Percentiles rank a stretch among this genome's conserved stretches.
Conservation (phyloP, 2,888 invertebrate species). For the Caenorhabditis sp. region DNA sequence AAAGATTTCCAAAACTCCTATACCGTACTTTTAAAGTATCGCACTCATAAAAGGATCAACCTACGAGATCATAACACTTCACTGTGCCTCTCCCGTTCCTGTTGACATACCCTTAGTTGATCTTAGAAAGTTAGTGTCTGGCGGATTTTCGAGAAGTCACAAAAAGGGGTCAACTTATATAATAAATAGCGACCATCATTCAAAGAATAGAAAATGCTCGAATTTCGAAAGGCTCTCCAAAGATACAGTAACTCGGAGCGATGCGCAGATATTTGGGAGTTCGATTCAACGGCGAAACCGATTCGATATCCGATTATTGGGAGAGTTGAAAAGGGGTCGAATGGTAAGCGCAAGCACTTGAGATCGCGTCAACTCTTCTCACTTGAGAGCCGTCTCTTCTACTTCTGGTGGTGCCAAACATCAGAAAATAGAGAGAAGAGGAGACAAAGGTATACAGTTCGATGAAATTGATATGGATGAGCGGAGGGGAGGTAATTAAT, state of each 20-base stretch:
- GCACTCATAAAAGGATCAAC: not conserved
- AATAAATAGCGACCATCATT: slow-evolving; percentile 11
- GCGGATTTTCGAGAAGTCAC: not conserved
- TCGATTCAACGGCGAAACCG: slow-evolving; percentile 12
- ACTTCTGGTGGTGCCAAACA: slow-evolving; percentile 59
- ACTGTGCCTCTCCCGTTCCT: not conserved
- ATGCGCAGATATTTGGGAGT: slow-evolving; percentile 29
- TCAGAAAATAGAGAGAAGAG: slow-evolving; percentile 5
- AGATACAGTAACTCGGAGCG: slow-evolving; percentile 50
- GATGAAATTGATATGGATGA: slow-evolving; percentile 3
- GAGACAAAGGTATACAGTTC: slow-evolving; percentile 39
- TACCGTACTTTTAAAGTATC: not conserved
- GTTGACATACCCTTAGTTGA: slow-evolving; percentile 59
- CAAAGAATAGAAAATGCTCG: slow-evolving; percentile 29
- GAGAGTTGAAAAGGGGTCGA: slow-evolving; percentile 12
- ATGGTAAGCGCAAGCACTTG: slow-evolving; percentile 42
- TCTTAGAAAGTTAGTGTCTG: slow-evolving; percentile 46
- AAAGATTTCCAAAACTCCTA: too few species aligned
- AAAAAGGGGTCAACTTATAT: slow-evolving; percentile 24
- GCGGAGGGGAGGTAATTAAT: not conserved
- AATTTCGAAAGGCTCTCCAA: not conserved
- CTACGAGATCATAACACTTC: slow-evolving; percentile 28
- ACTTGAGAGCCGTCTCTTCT: slow-evolving; percentile 48
- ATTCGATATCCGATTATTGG: slow-evolving; percentile 43
- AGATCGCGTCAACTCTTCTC: slow-evolving; percentile 65